These are phyloP conservation scores for Neosilurus mollespiculum DNA, from an alignment of 2,797 vertebrate species.

Conservation along the genomic window DNA sequence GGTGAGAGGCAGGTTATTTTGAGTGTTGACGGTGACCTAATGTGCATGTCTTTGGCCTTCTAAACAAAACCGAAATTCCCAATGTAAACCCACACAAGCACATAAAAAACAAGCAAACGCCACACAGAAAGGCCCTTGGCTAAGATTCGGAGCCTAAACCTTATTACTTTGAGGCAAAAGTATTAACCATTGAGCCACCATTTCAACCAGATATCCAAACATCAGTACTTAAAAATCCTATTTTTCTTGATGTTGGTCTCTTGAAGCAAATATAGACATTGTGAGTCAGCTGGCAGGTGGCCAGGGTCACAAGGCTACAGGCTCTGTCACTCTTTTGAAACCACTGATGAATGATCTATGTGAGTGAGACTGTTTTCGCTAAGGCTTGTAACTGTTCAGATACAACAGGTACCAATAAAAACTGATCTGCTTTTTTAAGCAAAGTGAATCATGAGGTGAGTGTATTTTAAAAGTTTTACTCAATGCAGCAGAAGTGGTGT, in stretches of 20 bases:
- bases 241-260: neutral
- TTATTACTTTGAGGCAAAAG: no score
- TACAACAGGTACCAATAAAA: slow-evolving; percentile 25
- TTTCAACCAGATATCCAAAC: neutral
- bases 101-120: no score
- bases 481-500: neutral
- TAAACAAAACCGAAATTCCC: no score
- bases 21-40: no score
- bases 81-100: no score
- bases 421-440: neutral
- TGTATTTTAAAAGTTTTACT: neutral
- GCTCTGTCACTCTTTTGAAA: neutral
- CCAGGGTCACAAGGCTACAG: neutral
- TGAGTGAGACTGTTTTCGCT: neutral
- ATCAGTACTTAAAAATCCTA: neutral
- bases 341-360: neutral
- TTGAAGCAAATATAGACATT: neutral
- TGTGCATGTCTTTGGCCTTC: no score
- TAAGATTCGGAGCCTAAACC: no score
- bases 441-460: neutral
- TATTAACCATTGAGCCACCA: no score
- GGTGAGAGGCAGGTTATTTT: no score
- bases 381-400: slow-evolving; percentile 6
- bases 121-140: no score
- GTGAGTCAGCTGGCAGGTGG: slow-evolving; percentile 7